Evolutionary conservation across 2,888 invertebrate species (phyloP).

Genomic region (Ormyrus thymus): DNA sequence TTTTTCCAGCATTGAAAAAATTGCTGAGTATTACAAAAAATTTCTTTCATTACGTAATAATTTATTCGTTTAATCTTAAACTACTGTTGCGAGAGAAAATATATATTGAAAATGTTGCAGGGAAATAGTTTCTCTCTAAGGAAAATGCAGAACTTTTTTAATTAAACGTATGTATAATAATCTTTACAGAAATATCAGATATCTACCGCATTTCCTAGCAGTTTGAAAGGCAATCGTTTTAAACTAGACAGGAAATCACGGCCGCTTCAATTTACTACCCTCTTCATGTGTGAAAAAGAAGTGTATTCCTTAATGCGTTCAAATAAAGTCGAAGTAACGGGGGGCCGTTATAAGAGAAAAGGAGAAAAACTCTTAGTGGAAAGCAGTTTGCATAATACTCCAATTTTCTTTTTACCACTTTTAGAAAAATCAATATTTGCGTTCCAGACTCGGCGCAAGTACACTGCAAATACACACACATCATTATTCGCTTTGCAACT

Average conservation of each 20-base stretch:
- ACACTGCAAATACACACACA: conserved; percentile 13
- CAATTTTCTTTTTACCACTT: neutral
- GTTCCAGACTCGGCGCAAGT: neutral
- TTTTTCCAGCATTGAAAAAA: too few relatives aligned
- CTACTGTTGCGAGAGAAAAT: too few relatives aligned
- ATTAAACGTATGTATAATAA: neutral
- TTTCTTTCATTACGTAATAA: too few relatives aligned
- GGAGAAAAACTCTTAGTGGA: neutral
- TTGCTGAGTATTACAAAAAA: too few relatives aligned
- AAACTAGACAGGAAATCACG: neutral
- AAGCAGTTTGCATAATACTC: conserved; percentile 25
- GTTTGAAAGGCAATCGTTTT: neutral
- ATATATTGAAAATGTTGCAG: too few relatives aligned
- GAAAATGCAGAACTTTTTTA: too few relatives aligned
- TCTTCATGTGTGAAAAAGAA: conserved; percentile 2
- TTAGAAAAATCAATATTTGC: conserved; percentile 29
- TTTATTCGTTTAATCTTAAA: too few relatives aligned
- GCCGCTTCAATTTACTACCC: neutral
- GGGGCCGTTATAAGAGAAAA: neutral
- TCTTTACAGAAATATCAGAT: neutral
- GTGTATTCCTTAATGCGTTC: neutral
- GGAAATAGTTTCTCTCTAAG: too few relatives aligned
- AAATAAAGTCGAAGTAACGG: conserved; percentile 16
- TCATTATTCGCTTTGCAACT: conserved; percentile 24
- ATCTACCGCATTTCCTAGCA: neutral